A percentile compares a stretch with the other conserved stretches of the same genome.
These are phyloP conservation scores for Elmis aenea DNA, from an alignment of 2,888 invertebrate genomes.

Conservation along the genomic window DNA sequence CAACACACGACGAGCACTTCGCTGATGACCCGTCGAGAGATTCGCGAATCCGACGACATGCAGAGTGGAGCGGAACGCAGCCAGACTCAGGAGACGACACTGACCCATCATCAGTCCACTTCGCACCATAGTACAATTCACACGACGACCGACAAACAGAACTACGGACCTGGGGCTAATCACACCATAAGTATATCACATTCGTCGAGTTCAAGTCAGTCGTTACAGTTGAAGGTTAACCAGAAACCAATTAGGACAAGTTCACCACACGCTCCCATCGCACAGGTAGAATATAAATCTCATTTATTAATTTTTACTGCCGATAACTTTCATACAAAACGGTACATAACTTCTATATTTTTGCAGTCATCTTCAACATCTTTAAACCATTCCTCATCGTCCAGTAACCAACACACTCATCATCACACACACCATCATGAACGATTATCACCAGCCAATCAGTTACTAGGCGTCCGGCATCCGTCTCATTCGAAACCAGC, in stretches of 20 bases:
- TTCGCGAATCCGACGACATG: constrained; percentile 50
- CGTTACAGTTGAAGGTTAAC: constrained; percentile 50
- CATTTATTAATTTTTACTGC: too few species aligned
- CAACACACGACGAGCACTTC: constrained; percentile 69
- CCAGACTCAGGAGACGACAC: constrained; percentile 59
- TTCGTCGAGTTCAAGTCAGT: constrained; percentile 62
- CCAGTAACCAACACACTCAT: constrained; percentile 62
- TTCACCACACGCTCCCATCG: constrained; percentile 36
- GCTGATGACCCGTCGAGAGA: constrained; percentile 65
- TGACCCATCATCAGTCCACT: constrained; percentile 63
- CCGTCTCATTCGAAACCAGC: constrained; percentile 49
- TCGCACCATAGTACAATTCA: constrained; percentile 62
- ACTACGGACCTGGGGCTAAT: constrained; percentile 47
- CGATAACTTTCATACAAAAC: background rate
- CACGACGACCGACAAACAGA: constrained; percentile 60
- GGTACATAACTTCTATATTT: too few species aligned
- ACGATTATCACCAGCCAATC: constrained; percentile 53
- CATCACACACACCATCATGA: constrained; percentile 63
- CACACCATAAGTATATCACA: constrained; percentile 58
- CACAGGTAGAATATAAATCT: too few species aligned
- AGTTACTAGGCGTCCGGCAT: constrained; percentile 51
- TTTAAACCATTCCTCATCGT: constrained; percentile 47
- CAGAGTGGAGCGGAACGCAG: constrained; percentile 52
- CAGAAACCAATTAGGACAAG: constrained; percentile 43
- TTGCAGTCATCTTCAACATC: constrained; percentile 22